Percentiles rank a stretch among this genome's conserved stretches.
Conservation (phyloP, 2,797 vertebrate species). For the Tarsius wallacei region DNA sequence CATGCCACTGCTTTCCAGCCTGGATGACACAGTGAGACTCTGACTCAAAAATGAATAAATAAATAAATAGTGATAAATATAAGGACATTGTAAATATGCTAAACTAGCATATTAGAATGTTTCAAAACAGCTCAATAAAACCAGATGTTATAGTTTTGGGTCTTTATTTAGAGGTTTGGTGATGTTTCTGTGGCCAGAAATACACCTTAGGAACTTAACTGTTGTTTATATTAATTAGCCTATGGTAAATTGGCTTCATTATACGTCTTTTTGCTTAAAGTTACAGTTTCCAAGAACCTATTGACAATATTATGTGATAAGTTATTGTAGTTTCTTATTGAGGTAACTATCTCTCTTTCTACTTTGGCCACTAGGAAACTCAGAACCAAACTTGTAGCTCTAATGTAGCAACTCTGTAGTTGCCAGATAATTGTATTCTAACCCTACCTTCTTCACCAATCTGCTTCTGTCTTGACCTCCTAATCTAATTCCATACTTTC, state of each 20-base stretch:
- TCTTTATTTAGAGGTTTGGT: neutral
- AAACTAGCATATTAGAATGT: neutral
- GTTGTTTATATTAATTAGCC: neutral
- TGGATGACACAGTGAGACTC: too few species aligned
- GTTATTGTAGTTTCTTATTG: constrained; percentile 25
- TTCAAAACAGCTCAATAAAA: constrained; percentile 44
- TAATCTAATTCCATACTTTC: constrained; percentile 1
- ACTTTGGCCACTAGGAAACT: constrained; percentile 31
- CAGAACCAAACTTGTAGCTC: neutral
- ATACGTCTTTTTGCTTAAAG: neutral
- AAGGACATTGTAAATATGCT: neutral
- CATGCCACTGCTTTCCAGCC: too few species aligned
- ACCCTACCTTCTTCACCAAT: neutral
- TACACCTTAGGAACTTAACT: neutral
- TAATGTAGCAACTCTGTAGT: neutral
- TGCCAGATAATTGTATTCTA: neutral
- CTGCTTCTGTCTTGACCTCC: neutral
- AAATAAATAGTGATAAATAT: too few species aligned
- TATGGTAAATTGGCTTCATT: neutral
- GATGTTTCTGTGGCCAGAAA: neutral
- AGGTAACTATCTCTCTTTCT: neutral
- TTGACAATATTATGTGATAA: neutral
- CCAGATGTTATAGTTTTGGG: neutral
- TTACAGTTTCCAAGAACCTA: neutral
- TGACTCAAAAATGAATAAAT: too few species aligned